These are phyloP conservation scores for Herminia tarsipennalis DNA, from an alignment of 2,888 invertebrate species.

Conservation along the genomic window DNA sequence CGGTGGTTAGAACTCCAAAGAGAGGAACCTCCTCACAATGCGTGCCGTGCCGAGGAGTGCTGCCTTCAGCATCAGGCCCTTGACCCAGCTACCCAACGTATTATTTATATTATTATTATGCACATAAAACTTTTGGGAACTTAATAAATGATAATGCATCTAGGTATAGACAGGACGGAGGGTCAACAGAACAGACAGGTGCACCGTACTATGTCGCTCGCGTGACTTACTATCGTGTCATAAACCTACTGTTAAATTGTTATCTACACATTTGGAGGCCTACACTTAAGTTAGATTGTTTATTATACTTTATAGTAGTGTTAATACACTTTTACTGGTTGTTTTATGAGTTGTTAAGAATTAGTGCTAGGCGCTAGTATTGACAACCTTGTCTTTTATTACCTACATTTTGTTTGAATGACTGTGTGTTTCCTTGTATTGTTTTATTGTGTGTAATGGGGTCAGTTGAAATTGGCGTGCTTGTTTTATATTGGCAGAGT, in stretches of 20 bases:
- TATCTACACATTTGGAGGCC: slow-evolving; percentile 65
- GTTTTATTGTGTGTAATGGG: background rate
- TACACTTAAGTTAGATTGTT: slow-evolving; percentile 47
- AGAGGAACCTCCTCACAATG: too few relatives aligned
- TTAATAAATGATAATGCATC: too few relatives aligned
- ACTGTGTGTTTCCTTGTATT: background rate
- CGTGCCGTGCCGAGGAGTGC: too few relatives aligned
- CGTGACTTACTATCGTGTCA: slow-evolving; percentile 63
- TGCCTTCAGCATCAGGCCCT: too few relatives aligned
- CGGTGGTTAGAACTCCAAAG: too few relatives aligned
- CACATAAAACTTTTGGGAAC: too few relatives aligned
- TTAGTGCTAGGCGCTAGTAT: slow-evolving; percentile 1
- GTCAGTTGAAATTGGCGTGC: background rate
- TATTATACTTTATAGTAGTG: slow-evolving; percentile 75
- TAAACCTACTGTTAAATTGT: slow-evolving; percentile 63
- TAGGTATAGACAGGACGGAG: slow-evolving; percentile 22
- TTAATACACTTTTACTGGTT: slow-evolving; percentile 49
- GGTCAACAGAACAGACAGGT: slow-evolving; percentile 3
- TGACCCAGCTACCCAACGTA: too few relatives aligned
- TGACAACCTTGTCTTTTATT: slow-evolving; percentile 5
- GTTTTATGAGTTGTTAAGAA: slow-evolving; percentile 34
- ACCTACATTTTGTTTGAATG: background rate
- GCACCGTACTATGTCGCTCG: slow-evolving; percentile 41
- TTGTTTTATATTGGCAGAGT: too few relatives aligned
- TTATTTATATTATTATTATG: too few relatives aligned